These are phyloP conservation scores for Dendrophyllia cribrosa DNA, from an alignment of 64 coral and sea anemone genomes.

Conservation along the genomic window DNA sequence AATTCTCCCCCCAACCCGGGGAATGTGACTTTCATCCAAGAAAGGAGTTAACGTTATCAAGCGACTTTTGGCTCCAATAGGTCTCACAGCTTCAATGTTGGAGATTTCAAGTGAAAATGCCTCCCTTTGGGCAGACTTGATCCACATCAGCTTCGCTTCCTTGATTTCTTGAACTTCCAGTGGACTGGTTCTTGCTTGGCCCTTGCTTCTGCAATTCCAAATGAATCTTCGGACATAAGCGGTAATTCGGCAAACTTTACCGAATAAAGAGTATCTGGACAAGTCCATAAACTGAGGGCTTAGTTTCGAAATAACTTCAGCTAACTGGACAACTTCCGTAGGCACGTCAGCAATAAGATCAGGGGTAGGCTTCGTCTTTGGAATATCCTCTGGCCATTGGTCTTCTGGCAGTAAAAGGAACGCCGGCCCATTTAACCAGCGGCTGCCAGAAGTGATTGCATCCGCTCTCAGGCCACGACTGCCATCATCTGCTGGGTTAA, in stretches of 20 bases:
- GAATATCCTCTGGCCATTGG: conserved; percentile 3
- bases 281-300: conserved; percentile 21
- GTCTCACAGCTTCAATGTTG: not conserved
- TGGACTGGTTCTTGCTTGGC: not conserved
- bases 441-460: not conserved
- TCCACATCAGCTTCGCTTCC: conserved; percentile 17
- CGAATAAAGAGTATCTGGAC: conserved; percentile 13
- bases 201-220: conserved; percentile 5
- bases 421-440: conserved; percentile 13
- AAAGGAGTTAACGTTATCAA: not conserved
- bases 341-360: too few relatives aligned
- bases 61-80: conserved; percentile 7
- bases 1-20: conserved; percentile 45
- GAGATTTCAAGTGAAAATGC: too few relatives aligned
- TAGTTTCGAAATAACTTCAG: not conserved
- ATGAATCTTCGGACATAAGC: conserved; percentile 34
- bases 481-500: conserved; percentile 31
- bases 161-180: conserved; percentile 5
- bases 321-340: not conserved
- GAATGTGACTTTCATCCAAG: not conserved
- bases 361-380: not conserved
- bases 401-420: conserved; percentile 48
- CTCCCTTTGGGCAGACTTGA: too few relatives aligned
- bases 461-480: not conserved
- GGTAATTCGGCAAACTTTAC: conserved; percentile 8